Evolutionary conservation across 2,888 invertebrate genomes (phyloP).

Genomic region (Agriopis marginaria): DNA sequence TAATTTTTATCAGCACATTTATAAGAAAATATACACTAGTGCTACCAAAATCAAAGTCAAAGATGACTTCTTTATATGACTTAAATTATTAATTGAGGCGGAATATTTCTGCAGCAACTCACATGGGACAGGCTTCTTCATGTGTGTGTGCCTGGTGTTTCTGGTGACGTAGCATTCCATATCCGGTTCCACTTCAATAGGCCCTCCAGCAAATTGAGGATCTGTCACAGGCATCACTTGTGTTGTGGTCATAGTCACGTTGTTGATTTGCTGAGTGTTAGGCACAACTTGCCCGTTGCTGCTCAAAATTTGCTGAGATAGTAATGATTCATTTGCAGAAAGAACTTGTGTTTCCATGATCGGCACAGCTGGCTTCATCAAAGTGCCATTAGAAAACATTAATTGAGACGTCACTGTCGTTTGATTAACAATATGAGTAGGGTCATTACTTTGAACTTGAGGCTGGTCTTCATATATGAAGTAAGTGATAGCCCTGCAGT

Average conservation of each 20-base stretch:
- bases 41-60: slow-evolving; percentile 6
- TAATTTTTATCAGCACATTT: too few relatives aligned
- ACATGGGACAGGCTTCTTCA: slow-evolving; percentile 38
- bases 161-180: slow-evolving; percentile 42
- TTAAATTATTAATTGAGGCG: neutral
- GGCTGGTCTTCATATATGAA: slow-evolving; percentile 37
- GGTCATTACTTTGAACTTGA: neutral
- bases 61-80: slow-evolving; percentile 2
- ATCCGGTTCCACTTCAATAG: slow-evolving; percentile 33
- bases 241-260: slow-evolving; percentile 11
- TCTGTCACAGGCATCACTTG: slow-evolving; percentile 25
- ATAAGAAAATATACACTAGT: neutral
- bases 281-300: neutral
- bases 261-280: slow-evolving; percentile 16
- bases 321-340: slow-evolving; percentile 4
- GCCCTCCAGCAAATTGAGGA: slow-evolving; percentile 31
- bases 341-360: slow-evolving; percentile 11
- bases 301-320: slow-evolving; percentile 6
- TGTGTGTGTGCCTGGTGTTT: slow-evolving; percentile 3
- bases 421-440: slow-evolving; percentile 12
- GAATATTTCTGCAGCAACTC: slow-evolving; percentile 30
- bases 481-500: slow-evolving; percentile 43
- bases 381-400: slow-evolving; percentile 25
- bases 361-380: slow-evolving; percentile 2
- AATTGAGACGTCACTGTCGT: slow-evolving; percentile 14